phyloP scores from a whole-genome alignment of 2,888 invertebrate genomes.

The Dascillus cervinus region DNA sequence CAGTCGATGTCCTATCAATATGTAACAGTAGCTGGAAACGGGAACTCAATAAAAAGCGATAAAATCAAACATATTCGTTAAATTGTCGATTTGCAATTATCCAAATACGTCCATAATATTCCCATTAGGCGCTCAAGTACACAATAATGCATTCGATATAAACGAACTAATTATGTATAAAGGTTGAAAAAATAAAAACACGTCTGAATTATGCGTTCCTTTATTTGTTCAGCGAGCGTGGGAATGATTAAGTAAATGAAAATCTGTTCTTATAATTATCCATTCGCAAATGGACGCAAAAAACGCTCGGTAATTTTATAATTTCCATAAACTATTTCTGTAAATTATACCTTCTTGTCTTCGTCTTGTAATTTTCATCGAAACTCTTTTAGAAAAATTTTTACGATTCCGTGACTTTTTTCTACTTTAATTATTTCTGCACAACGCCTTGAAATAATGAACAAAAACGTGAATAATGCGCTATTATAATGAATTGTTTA shows the following conservation, averaged over 20 bases:
- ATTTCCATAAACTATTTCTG: constrained; percentile 14
- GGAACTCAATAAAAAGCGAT: no score
- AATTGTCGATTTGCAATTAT: constrained; percentile 6
- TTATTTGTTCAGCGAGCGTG: constrained; percentile 16
- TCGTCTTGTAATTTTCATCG: no score
- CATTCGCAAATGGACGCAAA: constrained; percentile 17
- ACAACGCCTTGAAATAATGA: no score
- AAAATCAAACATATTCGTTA: no score
- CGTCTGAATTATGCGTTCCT: constrained; percentile 11
- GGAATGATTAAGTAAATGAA: constrained; percentile 16
- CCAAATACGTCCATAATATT: constrained; percentile 9
- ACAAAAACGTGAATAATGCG: no score
- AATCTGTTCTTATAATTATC: constrained; percentile 20
- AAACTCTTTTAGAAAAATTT: no score
- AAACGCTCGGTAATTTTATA: constrained; percentile 15
- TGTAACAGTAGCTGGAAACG: no score
- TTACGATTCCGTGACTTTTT: no score
- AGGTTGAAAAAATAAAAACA: constrained; percentile 9
- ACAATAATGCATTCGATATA: constrained; percentile 8
- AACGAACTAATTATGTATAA: constrained; percentile 10
- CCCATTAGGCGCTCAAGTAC: constrained; percentile 8
- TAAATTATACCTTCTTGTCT: constrained; percentile 14
- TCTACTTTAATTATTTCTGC: no score
- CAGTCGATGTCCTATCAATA: no score
- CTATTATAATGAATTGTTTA: no score